These are phyloP conservation scores for Hypercompe scribonia DNA, from an alignment of 2,888 invertebrate genomes.

Conservation along the genomic window DNA sequence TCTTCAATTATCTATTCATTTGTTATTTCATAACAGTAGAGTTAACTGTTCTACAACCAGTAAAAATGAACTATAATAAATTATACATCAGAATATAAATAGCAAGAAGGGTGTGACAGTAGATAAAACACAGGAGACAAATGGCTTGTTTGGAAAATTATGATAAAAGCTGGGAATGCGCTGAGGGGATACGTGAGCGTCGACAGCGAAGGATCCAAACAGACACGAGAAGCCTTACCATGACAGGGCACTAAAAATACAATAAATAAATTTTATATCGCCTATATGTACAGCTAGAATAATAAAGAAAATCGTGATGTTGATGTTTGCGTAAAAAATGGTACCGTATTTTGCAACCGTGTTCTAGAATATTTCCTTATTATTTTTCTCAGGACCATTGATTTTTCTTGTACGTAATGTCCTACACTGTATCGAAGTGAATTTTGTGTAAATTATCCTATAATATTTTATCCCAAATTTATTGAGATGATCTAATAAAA, in stretches of 20 bases:
- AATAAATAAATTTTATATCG: constrained; percentile 30
- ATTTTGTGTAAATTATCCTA: constrained; percentile 40
- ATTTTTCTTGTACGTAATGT: constrained; percentile 26
- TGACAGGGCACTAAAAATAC: constrained; percentile 40
- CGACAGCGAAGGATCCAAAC: constrained; percentile 42
- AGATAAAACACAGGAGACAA: constrained; percentile 39
- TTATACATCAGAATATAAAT: constrained; percentile 20
- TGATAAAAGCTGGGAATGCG: constrained; percentile 44
- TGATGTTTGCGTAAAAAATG: constrained; percentile 24
- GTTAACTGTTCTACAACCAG: background rate
- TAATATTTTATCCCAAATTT: constrained; percentile 44
- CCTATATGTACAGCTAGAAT: constrained; percentile 26
- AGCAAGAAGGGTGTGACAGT: constrained; percentile 22
- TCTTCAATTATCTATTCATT: background rate
- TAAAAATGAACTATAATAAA: constrained; percentile 11
- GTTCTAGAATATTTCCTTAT: constrained; percentile 30
- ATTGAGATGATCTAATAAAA: constrained; percentile 44
- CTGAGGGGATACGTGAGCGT: constrained; percentile 39
- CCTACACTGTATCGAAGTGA: constrained; percentile 24
- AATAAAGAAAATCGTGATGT: constrained; percentile 23
- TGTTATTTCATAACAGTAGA: background rate
- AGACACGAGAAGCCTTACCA: constrained; percentile 33
- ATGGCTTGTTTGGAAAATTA: constrained; percentile 32
- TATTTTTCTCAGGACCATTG: constrained; percentile 37
- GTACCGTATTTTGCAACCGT: constrained; percentile 22